Conservation (phyloP, 2,113 vertebrate species). For the Stigmatopora nigra region DNA sequence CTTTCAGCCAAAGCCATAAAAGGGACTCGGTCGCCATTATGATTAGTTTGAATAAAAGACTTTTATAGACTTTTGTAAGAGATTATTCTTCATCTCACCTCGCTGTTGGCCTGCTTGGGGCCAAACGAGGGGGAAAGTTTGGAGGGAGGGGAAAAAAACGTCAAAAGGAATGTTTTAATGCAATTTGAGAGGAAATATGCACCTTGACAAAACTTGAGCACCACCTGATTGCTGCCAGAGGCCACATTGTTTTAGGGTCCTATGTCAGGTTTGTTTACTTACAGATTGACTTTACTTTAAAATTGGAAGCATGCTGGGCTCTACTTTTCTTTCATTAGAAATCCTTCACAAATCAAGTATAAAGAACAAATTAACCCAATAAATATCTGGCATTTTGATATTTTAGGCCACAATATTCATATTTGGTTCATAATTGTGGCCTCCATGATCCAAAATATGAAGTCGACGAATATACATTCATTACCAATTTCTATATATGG, state of each 20-base stretch:
- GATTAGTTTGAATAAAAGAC: conserved; percentile 75
- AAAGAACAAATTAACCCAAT: too few species aligned
- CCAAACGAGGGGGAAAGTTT: conserved; percentile 32
- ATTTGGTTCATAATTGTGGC: too few species aligned
- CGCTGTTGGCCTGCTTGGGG: conserved; percentile 44
- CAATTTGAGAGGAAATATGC: neutral
- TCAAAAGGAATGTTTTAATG: conserved; percentile 6
- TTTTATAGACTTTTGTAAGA: conserved; percentile 69
- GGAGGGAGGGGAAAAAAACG: neutral
- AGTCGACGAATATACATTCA: too few species aligned
- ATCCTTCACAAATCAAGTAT: too few species aligned
- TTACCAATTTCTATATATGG: too few species aligned
- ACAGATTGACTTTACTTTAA: too few species aligned
- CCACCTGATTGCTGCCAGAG: conserved; percentile 5
- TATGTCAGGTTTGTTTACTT: too few species aligned
- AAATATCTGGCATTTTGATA: too few species aligned
- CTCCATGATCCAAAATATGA: too few species aligned
- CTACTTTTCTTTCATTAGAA: too few species aligned
- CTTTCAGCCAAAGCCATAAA: conserved; percentile 77
- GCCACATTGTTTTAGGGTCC: neutral
- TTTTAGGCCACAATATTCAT: too few species aligned
- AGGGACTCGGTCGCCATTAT: conserved; percentile 82
- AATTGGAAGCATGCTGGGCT: too few species aligned
- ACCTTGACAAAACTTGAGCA: conserved; percentile 13
- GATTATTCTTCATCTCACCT: conserved; percentile 61